Percentiles rank a stretch among this genome's conserved stretches.
Conservation (phyloP, 2,797 vertebrate genomes). For the Eulemur coronatus region DNA sequence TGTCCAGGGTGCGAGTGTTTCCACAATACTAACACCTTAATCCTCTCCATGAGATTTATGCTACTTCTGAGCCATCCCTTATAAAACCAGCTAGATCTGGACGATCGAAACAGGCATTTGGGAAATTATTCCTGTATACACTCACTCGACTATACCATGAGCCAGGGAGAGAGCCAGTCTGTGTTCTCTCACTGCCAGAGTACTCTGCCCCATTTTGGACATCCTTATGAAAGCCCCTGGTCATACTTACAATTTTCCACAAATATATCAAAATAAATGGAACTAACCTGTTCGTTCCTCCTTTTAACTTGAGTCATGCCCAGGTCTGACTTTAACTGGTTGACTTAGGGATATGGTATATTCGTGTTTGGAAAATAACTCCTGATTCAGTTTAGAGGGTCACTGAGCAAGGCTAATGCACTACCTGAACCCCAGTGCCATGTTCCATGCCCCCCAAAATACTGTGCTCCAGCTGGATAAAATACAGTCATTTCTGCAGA, state of each 20-base stretch:
- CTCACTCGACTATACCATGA: neutral
- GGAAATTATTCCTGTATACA: too few relatives aligned
- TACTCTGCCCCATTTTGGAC: neutral
- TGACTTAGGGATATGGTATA: neutral
- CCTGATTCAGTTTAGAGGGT: neutral
- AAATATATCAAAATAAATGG: neutral
- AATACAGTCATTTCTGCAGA: neutral
- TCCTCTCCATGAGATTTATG: neutral
- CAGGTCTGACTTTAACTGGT: neutral
- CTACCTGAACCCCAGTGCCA: neutral
- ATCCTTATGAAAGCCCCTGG: neutral
- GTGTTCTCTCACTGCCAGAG: neutral
- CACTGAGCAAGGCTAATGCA: neutral
- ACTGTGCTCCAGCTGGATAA: neutral
- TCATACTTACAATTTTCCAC: neutral
- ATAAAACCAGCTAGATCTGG: neutral
- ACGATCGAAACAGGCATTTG: neutral
- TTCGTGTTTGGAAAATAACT: neutral
- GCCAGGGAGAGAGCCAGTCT: neutral
- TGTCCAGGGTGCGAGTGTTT: neutral
- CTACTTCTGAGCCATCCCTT: neutral
- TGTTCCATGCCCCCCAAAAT: neutral
- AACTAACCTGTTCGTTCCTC: neutral
- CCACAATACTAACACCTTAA: neutral
- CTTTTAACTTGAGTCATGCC: neutral